Conservation (phyloP, 1,140 invertebrate species). For the Ceratoteleas bidentatus region DNA sequence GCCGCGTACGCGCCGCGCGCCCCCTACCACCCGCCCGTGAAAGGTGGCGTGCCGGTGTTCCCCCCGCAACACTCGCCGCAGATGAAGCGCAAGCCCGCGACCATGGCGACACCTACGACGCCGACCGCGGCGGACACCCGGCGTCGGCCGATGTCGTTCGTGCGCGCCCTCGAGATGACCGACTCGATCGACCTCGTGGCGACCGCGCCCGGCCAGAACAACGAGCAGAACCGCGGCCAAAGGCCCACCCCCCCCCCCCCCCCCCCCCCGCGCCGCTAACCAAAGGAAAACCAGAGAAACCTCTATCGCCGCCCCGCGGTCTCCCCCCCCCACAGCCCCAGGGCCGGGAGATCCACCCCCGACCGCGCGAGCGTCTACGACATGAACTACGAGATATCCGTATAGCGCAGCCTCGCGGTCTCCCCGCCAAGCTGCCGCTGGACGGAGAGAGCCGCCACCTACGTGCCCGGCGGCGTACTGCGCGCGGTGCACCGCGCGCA, state of each 20-base stretch:
- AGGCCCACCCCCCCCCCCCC: constrained; percentile 85
- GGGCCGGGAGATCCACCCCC: too few relatives aligned
- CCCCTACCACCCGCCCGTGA: constrained; percentile 84
- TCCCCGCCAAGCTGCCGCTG: constrained; percentile 73
- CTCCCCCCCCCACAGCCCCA: too few relatives aligned
- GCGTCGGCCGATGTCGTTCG: constrained; percentile 93
- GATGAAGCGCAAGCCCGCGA: constrained; percentile 83
- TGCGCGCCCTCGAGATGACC: constrained; percentile 94
- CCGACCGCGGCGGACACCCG: constrained; percentile 79
- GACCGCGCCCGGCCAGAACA: constrained; percentile 71
- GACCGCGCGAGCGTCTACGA: constrained; percentile 95
- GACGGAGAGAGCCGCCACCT: constrained; percentile 73
- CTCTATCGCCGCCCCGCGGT: too few relatives aligned
- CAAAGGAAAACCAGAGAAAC: too few relatives aligned
- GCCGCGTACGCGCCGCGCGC: constrained; percentile 68
- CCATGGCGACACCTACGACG: constrained; percentile 78
- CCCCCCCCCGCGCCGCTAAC: too few relatives aligned
- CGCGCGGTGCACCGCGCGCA: constrained; percentile 41
- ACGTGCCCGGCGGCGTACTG: constrained; percentile 31
- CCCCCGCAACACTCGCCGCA: constrained; percentile 86
- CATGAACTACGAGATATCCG: constrained; percentile 97
- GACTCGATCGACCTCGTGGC: constrained; percentile 89
- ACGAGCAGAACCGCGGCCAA: constrained; percentile 70
- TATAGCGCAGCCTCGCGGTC: constrained; percentile 83
- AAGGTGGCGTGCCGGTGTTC: constrained; percentile 86